Conservation (phyloP, 2,888 invertebrate genomes). For the Trissolcus brochymenae region DNA sequence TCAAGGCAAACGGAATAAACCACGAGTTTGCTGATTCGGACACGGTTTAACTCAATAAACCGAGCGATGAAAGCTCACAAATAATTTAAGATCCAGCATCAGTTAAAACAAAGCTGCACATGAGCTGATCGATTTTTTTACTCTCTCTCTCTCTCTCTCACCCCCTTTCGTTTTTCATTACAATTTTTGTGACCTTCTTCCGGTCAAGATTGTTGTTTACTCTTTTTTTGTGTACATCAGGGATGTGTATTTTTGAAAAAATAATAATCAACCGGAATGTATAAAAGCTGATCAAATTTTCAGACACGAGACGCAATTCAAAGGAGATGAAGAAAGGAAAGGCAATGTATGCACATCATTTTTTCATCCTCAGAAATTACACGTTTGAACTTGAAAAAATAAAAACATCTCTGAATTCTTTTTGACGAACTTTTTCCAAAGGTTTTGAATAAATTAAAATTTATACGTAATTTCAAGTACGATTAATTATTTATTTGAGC, state of each 20-base stretch:
- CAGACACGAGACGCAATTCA: not conserved
- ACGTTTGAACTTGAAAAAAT: conserved; percentile 7
- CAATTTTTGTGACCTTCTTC: too few species aligned
- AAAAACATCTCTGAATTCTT: conserved; percentile 35
- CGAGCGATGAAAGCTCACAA: conserved; percentile 53
- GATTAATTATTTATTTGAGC: conserved; percentile 33
- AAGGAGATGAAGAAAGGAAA: not conserved
- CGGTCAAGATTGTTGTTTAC: too few species aligned
- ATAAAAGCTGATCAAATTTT: conserved; percentile 12
- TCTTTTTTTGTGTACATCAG: too few species aligned
- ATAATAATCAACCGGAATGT: conserved; percentile 15
- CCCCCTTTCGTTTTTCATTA: not conserved
- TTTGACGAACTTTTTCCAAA: conserved; percentile 23
- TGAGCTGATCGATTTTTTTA: conserved; percentile 24
- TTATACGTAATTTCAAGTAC: conserved; percentile 42
- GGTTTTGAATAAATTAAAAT: conserved; percentile 43
- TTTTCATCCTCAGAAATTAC: conserved; percentile 13
- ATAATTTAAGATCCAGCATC: conserved; percentile 51
- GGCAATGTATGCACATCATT: conserved; percentile 8
- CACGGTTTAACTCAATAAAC: conserved; percentile 56
- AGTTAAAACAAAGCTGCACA: conserved; percentile 20
- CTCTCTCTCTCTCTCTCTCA: not conserved
- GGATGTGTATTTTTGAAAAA: too few species aligned
- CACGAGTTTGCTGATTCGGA: conserved; percentile 42
- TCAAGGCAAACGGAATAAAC: conserved; percentile 56